Evolutionary conservation across 2,113 vertebrate species (phyloP), one percentile per base, ranked within the genome.

Genomic region (Chrysemys picta): DNA sequence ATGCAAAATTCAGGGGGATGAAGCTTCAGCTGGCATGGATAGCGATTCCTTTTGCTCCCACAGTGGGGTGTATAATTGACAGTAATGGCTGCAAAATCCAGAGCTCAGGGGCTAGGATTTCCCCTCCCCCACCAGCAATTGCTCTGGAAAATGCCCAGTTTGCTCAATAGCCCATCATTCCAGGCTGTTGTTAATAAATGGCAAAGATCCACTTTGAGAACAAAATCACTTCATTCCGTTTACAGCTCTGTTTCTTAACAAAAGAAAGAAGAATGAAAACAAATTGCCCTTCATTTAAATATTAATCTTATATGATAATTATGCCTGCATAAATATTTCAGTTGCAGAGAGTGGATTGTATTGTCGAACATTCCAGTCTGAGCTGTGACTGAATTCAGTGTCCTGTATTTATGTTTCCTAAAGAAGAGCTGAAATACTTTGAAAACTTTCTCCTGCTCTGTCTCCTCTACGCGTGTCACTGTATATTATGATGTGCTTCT

Each of bases 71-170:
- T 56, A 14, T 92, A 93, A 96, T 76, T 95, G 97, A 96, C 93
- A 93, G 95, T 91, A 96, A 96, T 90, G 93, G 85, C 89, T 97
- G 84, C 62, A 93, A 89, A 94, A 96, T 89, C 38, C 78, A 84
- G 9, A 80, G 86, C 96, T 96, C 65, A n/a, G 93, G 56, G 80
- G 65, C 56, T 72, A 35, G 19, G 4, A 1, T 10, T 35, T 12
- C 7, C 35, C 38, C 59, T 90, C 65, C 29, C 31, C 57, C 8
- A 2, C 65, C 17, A 45, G 42, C 52, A 59, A 45, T 93, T 75
- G 7, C 54, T 91, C 90, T 90, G 84, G 89, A 91, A 91, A 92
- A 62, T 2, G 4, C 82, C 24, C 27, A 35, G 75, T 84, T 91
- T 95, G 95, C 97, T 97, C 89, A 84, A 9, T 65, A 89, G 38